phyloP scores from a whole-genome alignment of 92 coral and sea anemone species.

The Bergia sp. region DNA sequence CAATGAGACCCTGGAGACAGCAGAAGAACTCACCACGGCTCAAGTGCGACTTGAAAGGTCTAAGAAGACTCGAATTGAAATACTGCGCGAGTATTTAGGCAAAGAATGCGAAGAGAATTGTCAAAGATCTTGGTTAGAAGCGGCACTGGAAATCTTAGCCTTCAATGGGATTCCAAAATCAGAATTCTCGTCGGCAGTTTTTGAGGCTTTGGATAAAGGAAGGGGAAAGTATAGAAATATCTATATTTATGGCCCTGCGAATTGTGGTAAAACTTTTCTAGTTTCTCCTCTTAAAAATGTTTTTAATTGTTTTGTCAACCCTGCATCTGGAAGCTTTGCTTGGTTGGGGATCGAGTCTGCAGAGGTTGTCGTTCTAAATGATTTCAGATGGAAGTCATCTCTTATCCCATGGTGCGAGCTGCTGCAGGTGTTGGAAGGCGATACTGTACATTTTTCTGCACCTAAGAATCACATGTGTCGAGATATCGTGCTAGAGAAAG shows the following conservation, averaged over 20 bases:
- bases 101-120: constrained; percentile 14
- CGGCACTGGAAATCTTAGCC: constrained; percentile 14
- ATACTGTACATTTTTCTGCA: constrained; percentile 52
- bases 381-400: constrained; percentile 50
- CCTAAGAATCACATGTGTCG: constrained; percentile 42
- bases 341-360: constrained; percentile 47
- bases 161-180: constrained; percentile 5
- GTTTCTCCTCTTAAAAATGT: constrained; percentile 21
- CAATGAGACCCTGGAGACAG: constrained; percentile 34
- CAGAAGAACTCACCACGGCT: constrained; percentile 33
- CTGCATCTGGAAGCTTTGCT: constrained; percentile 44
- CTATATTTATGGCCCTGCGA: constrained; percentile 50
- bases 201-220: constrained; percentile 23
- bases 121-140: constrained; percentile 26
- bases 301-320: constrained; percentile 25
- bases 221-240: constrained; percentile 58
- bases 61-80: constrained; percentile 11
- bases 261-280: constrained; percentile 51
- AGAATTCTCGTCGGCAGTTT: constrained; percentile 22
- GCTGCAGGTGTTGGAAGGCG: constrained; percentile 54
- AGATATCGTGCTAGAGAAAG: constrained; percentile 29
- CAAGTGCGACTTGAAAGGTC: constrained; percentile 13
- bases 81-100: constrained; percentile 10
- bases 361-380: constrained; percentile 25
- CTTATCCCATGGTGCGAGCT: constrained; percentile 52